Evolutionary conservation across 2,797 vertebrate species (phyloP), one percentile per base, ranked within the genome.

Genomic region (Eremophila alpestris): DNA sequence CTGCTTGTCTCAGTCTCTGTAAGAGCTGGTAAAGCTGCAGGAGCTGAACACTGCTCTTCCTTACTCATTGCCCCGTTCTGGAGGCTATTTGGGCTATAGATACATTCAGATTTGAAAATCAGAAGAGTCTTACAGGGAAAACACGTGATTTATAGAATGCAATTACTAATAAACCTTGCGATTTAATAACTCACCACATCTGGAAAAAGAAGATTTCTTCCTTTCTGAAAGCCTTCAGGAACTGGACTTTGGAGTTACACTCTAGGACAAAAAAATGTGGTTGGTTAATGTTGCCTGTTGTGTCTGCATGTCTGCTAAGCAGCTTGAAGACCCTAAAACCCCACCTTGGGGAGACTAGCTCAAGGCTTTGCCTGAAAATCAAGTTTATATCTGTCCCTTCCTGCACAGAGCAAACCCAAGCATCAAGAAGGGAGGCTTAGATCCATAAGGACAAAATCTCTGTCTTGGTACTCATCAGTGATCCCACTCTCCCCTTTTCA

Each of bases 111-210:
- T 68, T 75, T 52, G 30, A 81, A 64, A 71, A 89, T 45, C 34
- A 58, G 43, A 38, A 56, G 40, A 60, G 13, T 9, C 70, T 22
- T 40, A 41, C 21, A 65, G 36, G 41, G 51, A 73, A 71, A 93
- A 7, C 15, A 41, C 4, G 11, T 46, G 3, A 63, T 29, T 86
- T 55, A 73, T 43, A 63, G 27, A 67, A 56, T 7, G 1, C 17
- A 52, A 49, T 63, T 83, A 45, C 36, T 43, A 79, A 73, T 56
- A 90, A 86, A 56, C 10, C 18, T 77, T 59, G 24, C 43, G 13
- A 43, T 58, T 73, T 32, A 78, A 8, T 59, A 93, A 97, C 96
- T 97, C 85, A 97, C 97, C 97, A 93, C 89, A 93, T 97, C 49
- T 94, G 91, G 83, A 64, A 87, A 93, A 74, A 59, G 68, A 43